Evolutionary conservation across 1,140 invertebrate genomes (phyloP), one percentile per base, ranked within the genome.

Genomic region (Tribolium castaneum): DNA sequence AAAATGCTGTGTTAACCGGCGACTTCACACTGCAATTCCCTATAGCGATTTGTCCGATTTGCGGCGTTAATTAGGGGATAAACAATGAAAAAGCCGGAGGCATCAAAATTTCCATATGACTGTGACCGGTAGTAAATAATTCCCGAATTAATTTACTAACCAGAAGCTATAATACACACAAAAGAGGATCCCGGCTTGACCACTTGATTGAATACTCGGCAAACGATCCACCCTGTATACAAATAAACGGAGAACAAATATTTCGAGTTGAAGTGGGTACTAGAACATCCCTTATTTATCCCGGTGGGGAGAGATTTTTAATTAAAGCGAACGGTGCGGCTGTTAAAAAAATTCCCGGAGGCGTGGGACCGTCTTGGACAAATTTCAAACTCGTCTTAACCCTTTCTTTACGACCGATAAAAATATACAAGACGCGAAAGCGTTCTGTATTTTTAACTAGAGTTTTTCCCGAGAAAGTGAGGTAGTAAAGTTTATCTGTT

Each of bases 61-160:
- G 76, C 35, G 16, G 70, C 16, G 66, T 74, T 75, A 78, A 78
- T 78, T 75, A 73, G 49, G 39, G 77, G 25, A 75, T 78, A 78
- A 78, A 78, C 77, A 78, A 78, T 75, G 77, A 39, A 78, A 78
- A 78, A 25, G 70, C 77, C 72, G 5, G 16, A 39, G 54, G 71
- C 59, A 19, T 6, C 12, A 16, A 52, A 54, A 74, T 78, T 78
- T 74, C 72, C 70, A 74, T 78, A 70, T 62, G 13, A 50, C 6
- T 6, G 70, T 51, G 50, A 22, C 19, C 12, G 25, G 6, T 30
- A 14, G 25, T 12, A 66, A 66, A 66, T 34, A 73, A 73, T 72
- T 51, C 70, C 6, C 52, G 25, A 51, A 73, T 73, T 51, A 73
- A 73, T 73, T 35, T 52, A 30, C 25, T 30, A 30, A 30, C 25